Percentiles rank a stretch among this genome's conserved stretches.
Evolutionary conservation across 1,140 invertebrate genomes (phyloP).

Genomic region (Bicyclus anynana): DNA sequence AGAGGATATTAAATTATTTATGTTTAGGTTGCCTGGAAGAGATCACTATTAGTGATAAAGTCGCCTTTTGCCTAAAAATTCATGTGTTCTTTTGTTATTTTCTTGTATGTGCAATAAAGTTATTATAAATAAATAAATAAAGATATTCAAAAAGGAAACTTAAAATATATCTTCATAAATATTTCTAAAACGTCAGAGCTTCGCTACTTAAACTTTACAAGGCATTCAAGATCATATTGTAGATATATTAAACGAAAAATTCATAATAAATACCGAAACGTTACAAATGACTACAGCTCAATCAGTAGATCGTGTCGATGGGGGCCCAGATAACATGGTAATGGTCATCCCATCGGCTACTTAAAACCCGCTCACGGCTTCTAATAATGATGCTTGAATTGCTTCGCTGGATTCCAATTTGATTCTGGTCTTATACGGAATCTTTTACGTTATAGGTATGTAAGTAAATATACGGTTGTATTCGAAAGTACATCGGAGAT

Average conservation of each 20-base stretch:
- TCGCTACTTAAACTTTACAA: no score
- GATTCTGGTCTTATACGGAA: constrained; percentile 8
- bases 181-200: no score
- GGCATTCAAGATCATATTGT: not conserved
- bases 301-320: constrained; percentile 38
- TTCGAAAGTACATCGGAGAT: not conserved
- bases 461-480: not conserved
- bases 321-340: constrained; percentile 41
- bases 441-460: not conserved
- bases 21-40: no score
- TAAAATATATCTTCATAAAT: no score
- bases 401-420: constrained; percentile 17
- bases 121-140: no score
- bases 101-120: no score
- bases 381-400: constrained; percentile 20
- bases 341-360: constrained; percentile 39
- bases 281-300: constrained; percentile 2
- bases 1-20: no score
- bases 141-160: no score
- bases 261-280: constrained; percentile 1
- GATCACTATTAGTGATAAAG: no score
- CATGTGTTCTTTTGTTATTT: no score
- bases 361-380: constrained; percentile 33
- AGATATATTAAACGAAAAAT: not conserved
- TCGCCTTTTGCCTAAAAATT: no score